A percentile compares a stretch with the other conserved stretches of the same genome.
Evolutionary conservation across 2,888 invertebrate genomes (phyloP).

Genomic region (Drosophila niveifrons): DNA sequence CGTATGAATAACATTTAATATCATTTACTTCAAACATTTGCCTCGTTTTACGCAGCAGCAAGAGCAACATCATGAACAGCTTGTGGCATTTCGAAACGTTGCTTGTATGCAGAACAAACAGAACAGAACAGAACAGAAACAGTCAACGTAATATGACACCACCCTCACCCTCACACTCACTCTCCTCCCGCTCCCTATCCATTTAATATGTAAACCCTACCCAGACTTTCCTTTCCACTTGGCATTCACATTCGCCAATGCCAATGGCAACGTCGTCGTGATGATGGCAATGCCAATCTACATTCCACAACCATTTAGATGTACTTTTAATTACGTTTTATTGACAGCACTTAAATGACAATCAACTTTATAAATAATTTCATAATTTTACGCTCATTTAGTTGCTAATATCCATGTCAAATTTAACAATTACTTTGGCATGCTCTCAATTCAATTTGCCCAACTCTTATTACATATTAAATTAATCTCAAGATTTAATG

Average conservation of each 20-base stretch:
- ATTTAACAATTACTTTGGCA: neutral
- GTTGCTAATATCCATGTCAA: constrained; percentile 9
- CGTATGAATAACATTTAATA: constrained; percentile 69
- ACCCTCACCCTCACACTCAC: neutral
- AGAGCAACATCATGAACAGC: constrained; percentile 8
- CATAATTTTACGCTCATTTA: constrained; percentile 30
- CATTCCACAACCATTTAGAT: constrained; percentile 26
- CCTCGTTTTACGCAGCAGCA: neutral
- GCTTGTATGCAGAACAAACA: constrained; percentile 31
- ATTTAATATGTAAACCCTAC: constrained; percentile 2
- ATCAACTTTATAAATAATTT: constrained; percentile 56
- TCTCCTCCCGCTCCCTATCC: neutral
- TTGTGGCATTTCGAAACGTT: constrained; percentile 25
- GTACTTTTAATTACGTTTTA: constrained; percentile 57
- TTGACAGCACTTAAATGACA: constrained; percentile 56
- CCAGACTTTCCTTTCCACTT: constrained; percentile 2
- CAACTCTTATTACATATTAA: neutral
- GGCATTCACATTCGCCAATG: neutral
- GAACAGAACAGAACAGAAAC: neutral
- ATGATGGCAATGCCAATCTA: neutral
- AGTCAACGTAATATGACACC: constrained; percentile 29
- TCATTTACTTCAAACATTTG: constrained; percentile 58
- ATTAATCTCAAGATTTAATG: neutral
- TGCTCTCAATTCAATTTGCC: neutral
- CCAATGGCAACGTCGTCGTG: constrained; percentile 4